Conservation (phyloP, 2,797 vertebrate genomes). For the Tenualosa thibaudeaui region DNA sequence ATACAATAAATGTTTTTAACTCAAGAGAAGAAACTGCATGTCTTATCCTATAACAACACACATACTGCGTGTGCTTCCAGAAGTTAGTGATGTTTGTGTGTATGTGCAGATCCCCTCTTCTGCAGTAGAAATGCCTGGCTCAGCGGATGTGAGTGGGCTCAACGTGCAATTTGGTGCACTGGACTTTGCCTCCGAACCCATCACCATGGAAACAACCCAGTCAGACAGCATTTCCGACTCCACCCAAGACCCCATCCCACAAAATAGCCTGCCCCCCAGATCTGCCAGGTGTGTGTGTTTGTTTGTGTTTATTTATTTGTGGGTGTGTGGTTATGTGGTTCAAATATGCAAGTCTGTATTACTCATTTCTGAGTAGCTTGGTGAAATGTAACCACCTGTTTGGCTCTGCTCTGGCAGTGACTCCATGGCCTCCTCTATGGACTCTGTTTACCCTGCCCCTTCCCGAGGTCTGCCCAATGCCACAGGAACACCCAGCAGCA, state of each 20-base stretch:
- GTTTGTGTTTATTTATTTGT: background rate
- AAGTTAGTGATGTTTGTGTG: background rate
- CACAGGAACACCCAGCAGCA: constrained; percentile 50
- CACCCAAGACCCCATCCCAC: constrained; percentile 50
- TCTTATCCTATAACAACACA: too few species aligned
- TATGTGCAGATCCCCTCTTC: constrained; percentile 85
- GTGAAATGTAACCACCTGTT: background rate
- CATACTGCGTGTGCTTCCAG: too few species aligned
- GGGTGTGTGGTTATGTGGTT: background rate
- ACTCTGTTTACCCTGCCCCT: constrained; percentile 82
- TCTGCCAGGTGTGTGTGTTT: constrained; percentile 76
- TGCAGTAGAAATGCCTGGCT: constrained; percentile 97
- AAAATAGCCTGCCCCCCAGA: constrained; percentile 87
- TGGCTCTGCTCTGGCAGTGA: background rate
- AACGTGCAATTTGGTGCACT: constrained; percentile 97
- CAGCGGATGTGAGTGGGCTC: constrained; percentile 86
- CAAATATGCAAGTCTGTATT: background rate
- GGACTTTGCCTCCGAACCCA: constrained; percentile 90
- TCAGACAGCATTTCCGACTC: constrained; percentile 52
- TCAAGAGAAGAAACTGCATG: background rate
- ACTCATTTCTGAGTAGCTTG: background rate
- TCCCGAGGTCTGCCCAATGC: constrained; percentile 81
- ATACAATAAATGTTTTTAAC: background rate
- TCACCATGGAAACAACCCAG: constrained; percentile 65
- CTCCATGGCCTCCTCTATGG: constrained; percentile 53